These are phyloP conservation scores for Drosophila vallismaia DNA, from an alignment of 2,888 invertebrate species.

Conservation along the genomic window DNA sequence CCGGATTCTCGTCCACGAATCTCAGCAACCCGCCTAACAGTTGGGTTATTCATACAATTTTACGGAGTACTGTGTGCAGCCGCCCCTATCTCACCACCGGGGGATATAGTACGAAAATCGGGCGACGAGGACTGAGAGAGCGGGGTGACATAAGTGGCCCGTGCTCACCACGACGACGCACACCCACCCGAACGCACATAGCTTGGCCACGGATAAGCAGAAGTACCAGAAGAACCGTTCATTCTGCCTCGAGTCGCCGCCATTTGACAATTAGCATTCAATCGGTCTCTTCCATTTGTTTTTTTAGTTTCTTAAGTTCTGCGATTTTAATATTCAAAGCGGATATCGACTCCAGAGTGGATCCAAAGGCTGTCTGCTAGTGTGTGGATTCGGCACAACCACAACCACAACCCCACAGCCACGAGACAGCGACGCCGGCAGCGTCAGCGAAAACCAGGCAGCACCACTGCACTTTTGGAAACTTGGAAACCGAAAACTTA, in stretches of 20 bases:
- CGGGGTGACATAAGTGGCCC: conserved; percentile 42
- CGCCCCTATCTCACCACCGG: conserved; percentile 42
- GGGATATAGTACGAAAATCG: conserved; percentile 23
- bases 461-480: conserved; percentile 23
- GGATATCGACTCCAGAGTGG: conserved; percentile 10
- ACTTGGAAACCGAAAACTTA: conserved; percentile 31
- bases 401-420: conserved; percentile 4
- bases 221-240: conserved; percentile 67
- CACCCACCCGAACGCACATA: conserved; percentile 7
- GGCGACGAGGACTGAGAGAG: conserved; percentile 45
- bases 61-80: conserved; percentile 17
- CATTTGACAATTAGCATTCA: conserved; percentile 46
- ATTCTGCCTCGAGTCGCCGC: conserved; percentile 43
- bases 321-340: conserved; percentile 58
- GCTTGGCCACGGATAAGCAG: conserved; percentile 31
- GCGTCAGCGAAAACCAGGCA: conserved; percentile 17
- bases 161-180: conserved; percentile 12
- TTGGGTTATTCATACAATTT: conserved; percentile 4
- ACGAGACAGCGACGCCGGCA: conserved; percentile 21
- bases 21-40: background rate
- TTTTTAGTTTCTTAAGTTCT: conserved; percentile 23
- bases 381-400: conserved; percentile 21
- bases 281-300: conserved; percentile 23
- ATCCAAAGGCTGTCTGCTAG: conserved; percentile 10
- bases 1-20: background rate